Evolutionary conservation across 1,140 invertebrate species (phyloP).

Genomic region (Nasonia giraulti): DNA sequence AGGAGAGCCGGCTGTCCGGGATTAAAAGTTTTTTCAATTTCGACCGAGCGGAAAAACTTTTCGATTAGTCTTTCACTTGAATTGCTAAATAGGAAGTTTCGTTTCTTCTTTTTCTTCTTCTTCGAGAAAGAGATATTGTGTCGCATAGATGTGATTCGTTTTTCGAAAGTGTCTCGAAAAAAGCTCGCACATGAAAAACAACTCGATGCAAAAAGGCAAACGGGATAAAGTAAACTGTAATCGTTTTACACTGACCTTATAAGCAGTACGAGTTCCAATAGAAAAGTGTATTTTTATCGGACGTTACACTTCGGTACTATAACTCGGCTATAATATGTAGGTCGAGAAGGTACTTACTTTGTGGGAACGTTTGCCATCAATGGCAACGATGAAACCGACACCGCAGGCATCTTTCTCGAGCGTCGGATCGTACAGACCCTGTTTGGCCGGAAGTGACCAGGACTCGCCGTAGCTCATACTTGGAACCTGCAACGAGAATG

Average conservation of each 20-base stretch:
- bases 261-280: background rate
- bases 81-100: too few relatives aligned
- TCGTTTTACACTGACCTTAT: background rate
- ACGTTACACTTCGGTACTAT: background rate
- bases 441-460: constrained; percentile 71
- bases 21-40: background rate
- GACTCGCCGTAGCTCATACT: constrained; percentile 70
- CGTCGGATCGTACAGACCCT: constrained; percentile 95
- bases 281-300: background rate
- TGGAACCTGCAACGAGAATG: constrained; percentile 62
- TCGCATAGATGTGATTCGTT: too few relatives aligned
- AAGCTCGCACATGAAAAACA: too few relatives aligned
- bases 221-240: background rate
- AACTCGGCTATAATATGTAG: background rate
- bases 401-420: constrained; percentile 98
- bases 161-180: too few relatives aligned
- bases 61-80: too few relatives aligned
- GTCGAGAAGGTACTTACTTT: constrained; percentile 81
- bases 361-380: constrained; percentile 94
- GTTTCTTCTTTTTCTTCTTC: too few relatives aligned
- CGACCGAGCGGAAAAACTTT: background rate
- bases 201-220: too few relatives aligned
- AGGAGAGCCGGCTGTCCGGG: too few relatives aligned
- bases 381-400: constrained; percentile 98
- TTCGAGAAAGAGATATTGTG: too few relatives aligned